Evolutionary conservation across 2,113 vertebrate genomes (phyloP), one percentile per base, ranked within the genome.

Genomic region (Gorilla gorilla): DNA sequence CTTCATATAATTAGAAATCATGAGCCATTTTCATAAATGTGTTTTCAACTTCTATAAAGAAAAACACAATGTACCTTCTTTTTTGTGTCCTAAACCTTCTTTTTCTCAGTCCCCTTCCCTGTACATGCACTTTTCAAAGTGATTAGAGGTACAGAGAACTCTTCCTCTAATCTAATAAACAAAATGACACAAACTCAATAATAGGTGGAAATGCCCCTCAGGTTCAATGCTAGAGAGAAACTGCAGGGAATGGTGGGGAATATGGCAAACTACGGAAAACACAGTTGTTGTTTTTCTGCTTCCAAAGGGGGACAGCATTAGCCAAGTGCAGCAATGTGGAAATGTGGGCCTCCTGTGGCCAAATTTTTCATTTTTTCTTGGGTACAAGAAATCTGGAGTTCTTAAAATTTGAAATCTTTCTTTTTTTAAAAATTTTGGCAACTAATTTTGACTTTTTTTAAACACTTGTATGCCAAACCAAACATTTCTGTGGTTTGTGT

Each of bases 401-500:
- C 97, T 93, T 3, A 64, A 89, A 91, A 82, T 45, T 48, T 45
- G 55, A 91, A 96, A 73, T 75, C 4, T 78, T 52, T 84, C 2
- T 5, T 30, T 20, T 70, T 23, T 89, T 43, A 57, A 64, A 86
- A 52, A 52, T 82, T 70, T 84, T 80, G 55, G 86, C 76, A 94
- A 85, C 20, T 57, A 35, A 64, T 75, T 75, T 90, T 80, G 64
- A 97, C 25, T 73, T 84, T 92, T 83, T n/a, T 55, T 10, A 27
- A 83, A 48, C 8, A 38, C 64, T 76, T 38, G 32, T n/a, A n/a
- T 87, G 55, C 90, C 94, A 95, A 61, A 83, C 55, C 6, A 91
- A 92, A 95, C 40, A 61, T 82, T 83, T 96, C 87, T 92, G 90
- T 85, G 72, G 64, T 45, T 91, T 85, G 18, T 50, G 23, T 45